Evolutionary conservation across 1,140 invertebrate genomes (phyloP), one percentile per base, ranked within the genome.

Genomic region (Anoplophora glabripennis): DNA sequence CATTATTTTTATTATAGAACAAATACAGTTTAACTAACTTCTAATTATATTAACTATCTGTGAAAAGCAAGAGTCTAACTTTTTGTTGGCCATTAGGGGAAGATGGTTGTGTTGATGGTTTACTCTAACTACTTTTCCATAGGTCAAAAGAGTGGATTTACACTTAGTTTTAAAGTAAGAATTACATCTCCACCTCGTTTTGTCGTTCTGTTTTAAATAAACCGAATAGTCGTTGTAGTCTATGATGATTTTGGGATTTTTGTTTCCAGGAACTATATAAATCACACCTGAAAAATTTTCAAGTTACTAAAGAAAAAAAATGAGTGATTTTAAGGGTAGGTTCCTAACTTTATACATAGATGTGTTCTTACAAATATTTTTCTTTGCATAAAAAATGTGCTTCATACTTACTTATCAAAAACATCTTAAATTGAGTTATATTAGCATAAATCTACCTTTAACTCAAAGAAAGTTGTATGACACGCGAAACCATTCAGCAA

Each of bases 211-310:
- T 59, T 61, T 63, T 15, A 57, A 54, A 28, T 64, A 63, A 5
- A 63, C 49, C 7, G 57, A 45, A 51, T 61, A 69, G 7, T 61
- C 53, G 18, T 69, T 40, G 7, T 61, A 37, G 7, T 67, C 57
- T 28, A 67, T 49, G n/a, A 67, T 57, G 17, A 66, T 54, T 59
- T 67, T 65, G 9, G 63, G 61, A 21, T 67, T 56, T 33, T 68
- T 68, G n/a, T 44, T 57, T 15, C 59, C 65, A 11, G 46, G 33
- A 35, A 56, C 53, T n/a, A 68, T 45, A 44, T 57, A 68, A 37
- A 68, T 67, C 11, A 48, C 47, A 47, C 53, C 67, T 68, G 54
- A 53, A 68, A 68, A 36, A 12, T 33, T n/a, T n/a, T 3, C 15
- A 46, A 3, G n/a, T n/a, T 47, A 14, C 2, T 28, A 5, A 28